Evolutionary conservation across 2,888 invertebrate genomes (phyloP), one percentile per base, ranked within the genome.

Genomic region (Neocrepidodera transversa): DNA sequence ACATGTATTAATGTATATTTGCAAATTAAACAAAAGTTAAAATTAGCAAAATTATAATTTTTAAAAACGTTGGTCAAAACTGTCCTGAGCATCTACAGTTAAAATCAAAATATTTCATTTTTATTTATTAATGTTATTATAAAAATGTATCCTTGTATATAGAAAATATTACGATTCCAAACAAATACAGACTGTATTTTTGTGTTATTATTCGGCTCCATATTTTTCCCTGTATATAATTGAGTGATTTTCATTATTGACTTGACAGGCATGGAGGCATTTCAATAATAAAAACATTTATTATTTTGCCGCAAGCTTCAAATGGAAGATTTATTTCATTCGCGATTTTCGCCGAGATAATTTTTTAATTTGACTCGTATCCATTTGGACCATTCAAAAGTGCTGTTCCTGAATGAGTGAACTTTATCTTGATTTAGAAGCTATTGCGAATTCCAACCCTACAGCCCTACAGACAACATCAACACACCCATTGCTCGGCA

Each of bases 391-490:
- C 49, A 62, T 60, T 60, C 55, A 58, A 62, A 62, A 62, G 58
- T 54, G 55, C 40, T 48, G 51, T 51, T 55, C 59, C 45, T 64
- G 62, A 64, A 60, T 64, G 62, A 62, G 48, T 55, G 49, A 64
- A 59, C 54, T 54, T 52, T 62, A 64, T 64, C 64, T 62, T 58
- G 64, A 64, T 62, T 60, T 53, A 55, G 60, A 61, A 55, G 56
- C 60, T 52, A 58, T 58, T 53, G 55, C 60, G 56, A 62, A 58
- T 59, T 56, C 62, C 59, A 62, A 40, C 52, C 56, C 54, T 51
- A 54, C 35, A 52, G 54, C 58, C 40, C 45, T 10, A 47, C 50
- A 54, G 56, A 58, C 60, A 58, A 60, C 58, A 62, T 60, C 61
- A 54, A 59, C 57, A 58, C 54, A 49, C 26, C 53, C 36, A 56